These are phyloP conservation scores for Caprella mutica DNA, from an alignment of 2,888 invertebrate species.

Conservation along the genomic window DNA sequence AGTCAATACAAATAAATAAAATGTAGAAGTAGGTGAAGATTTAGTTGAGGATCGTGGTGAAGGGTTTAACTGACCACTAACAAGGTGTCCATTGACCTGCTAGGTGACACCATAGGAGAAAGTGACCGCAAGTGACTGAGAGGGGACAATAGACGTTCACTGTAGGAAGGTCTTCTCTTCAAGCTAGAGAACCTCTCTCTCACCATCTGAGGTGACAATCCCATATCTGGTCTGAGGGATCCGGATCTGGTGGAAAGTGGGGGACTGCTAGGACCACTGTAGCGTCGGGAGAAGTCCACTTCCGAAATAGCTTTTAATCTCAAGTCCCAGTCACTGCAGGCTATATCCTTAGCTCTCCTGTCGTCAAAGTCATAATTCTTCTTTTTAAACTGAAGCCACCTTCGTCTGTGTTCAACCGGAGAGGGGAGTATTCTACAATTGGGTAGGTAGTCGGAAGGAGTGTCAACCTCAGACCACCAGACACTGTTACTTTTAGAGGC, in stretches of 20 bases:
- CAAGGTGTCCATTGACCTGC: constrained; percentile 7
- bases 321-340: neutral
- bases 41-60: too few species aligned
- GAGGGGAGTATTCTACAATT: too few species aligned
- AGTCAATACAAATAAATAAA: too few species aligned
- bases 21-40: too few species aligned
- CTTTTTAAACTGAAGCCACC: constrained; percentile 2
- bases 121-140: neutral
- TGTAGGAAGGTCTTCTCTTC: too few species aligned
- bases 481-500: neutral
- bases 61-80: neutral
- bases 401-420: neutral
- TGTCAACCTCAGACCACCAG: constrained; percentile 6
- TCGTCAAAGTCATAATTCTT: too few species aligned
- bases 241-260: neutral
- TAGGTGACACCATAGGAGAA: neutral
- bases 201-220: neutral
- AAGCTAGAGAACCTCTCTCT: too few species aligned
- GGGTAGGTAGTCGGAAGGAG: too few species aligned
- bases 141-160: too few species aligned
- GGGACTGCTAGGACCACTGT: neutral
- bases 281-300: constrained; percentile 4
- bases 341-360: neutral
- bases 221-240: constrained; percentile 7
- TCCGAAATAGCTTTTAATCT: neutral